Evolutionary conservation across 1,140 invertebrate species (phyloP).

Genomic region (Tachypleus tridentatus): DNA sequence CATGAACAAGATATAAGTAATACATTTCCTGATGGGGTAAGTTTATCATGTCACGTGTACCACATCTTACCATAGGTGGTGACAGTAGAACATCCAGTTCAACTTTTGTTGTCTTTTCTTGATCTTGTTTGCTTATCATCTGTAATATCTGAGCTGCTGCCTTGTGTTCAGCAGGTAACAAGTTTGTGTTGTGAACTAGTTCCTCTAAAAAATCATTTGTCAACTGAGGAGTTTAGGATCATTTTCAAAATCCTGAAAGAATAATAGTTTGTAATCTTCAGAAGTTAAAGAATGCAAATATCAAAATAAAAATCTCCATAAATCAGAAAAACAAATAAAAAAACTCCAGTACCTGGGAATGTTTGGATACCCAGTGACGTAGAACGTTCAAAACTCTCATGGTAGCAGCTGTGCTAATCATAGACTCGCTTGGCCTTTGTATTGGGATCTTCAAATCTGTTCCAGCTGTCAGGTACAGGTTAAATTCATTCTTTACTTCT

Average conservation of each 20-base stretch:
- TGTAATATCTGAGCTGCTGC: slow-evolving; percentile 67
- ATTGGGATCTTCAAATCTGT: slow-evolving; percentile 32
- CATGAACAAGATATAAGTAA: no score
- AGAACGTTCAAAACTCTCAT: slow-evolving; percentile 86
- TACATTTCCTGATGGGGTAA: no score
- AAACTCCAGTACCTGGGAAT: slow-evolving; percentile 38
- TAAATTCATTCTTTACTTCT: no score
- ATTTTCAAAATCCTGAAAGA: slow-evolving; percentile 64
- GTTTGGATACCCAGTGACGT: slow-evolving; percentile 60
- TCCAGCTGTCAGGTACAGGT: slow-evolving; percentile 12
- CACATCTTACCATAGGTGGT: slow-evolving; percentile 49
- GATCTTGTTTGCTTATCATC: slow-evolving; percentile 55
- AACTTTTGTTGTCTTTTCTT: slow-evolving; percentile 44
- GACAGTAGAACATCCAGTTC: slow-evolving; percentile 60
- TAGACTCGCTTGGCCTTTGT: slow-evolving; percentile 47
- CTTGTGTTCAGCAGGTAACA: slow-evolving; percentile 82
- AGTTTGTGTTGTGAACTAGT: slow-evolving; percentile 65
- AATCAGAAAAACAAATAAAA: no score
- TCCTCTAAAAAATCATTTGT: slow-evolving; percentile 82
- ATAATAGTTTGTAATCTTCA: background rate
- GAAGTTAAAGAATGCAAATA: no score
- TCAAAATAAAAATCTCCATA: no score
- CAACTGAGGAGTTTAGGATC: slow-evolving; percentile 58
- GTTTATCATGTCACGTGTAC: no score
- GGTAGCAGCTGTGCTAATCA: slow-evolving; percentile 81